These are phyloP conservation scores for Solenodon paradoxus DNA, from an alignment of 2,113 vertebrate species.

Conservation along the genomic window DNA sequence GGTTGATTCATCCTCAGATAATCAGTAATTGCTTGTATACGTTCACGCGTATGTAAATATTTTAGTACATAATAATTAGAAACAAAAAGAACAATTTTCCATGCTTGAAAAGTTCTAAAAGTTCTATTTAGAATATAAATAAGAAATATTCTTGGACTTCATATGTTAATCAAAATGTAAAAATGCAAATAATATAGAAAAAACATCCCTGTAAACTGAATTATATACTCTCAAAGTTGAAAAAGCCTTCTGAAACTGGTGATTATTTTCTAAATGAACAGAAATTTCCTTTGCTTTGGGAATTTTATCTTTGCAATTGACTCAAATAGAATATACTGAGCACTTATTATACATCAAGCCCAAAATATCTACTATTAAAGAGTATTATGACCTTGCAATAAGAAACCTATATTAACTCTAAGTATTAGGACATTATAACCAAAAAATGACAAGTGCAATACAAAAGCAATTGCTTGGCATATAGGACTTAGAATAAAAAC, in stretches of 20 bases:
- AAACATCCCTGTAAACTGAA: background rate
- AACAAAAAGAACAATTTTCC: background rate
- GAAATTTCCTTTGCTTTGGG: background rate
- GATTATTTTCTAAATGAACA: conserved; percentile 37
- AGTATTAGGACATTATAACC: background rate
- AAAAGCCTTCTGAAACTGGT: background rate
- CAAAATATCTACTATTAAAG: background rate
- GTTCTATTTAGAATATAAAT: background rate
- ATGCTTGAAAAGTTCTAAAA: background rate
- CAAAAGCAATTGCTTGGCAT: background rate
- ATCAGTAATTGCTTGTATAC: background rate
- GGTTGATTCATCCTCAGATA: background rate
- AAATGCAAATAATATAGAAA: background rate
- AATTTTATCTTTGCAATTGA: background rate
- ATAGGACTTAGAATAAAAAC: background rate
- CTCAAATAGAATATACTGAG: background rate
- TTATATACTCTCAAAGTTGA: background rate
- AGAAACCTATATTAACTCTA: background rate
- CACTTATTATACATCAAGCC: background rate
- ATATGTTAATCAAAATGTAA: background rate
- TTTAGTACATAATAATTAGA: conserved; percentile 3
- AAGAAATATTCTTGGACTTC: background rate
- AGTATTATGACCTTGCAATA: background rate
- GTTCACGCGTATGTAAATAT: background rate
- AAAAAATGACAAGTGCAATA: background rate